These are phyloP conservation scores for Seriola aureovittata DNA, from an alignment of 2,113 vertebrate genomes.

Conservation along the genomic window DNA sequence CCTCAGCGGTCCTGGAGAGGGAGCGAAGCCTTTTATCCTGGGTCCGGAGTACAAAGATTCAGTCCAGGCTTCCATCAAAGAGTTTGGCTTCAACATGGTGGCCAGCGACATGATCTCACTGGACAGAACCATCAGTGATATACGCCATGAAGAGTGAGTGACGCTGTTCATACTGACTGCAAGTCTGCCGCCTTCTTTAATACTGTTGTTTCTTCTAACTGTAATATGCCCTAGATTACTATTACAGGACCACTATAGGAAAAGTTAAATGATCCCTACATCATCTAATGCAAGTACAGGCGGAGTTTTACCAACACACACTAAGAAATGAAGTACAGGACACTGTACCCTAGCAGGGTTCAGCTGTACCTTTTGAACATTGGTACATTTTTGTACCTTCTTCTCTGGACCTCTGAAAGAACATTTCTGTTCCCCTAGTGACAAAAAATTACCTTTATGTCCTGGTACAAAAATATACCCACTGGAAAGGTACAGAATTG, in stretches of 20 bases:
- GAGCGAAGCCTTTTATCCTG: slow-evolving; percentile 91
- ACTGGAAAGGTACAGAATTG: too few species aligned
- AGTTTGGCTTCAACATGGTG: slow-evolving; percentile 99
- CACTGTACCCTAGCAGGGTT: too few species aligned
- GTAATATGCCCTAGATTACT: not conserved
- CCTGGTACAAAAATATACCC: too few species aligned
- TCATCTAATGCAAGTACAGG: too few species aligned
- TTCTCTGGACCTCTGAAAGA: too few species aligned
- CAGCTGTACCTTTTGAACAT: too few species aligned
- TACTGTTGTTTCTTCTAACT: not conserved
- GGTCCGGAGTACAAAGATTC: slow-evolving; percentile 94
- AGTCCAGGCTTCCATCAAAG: slow-evolving; percentile 94
- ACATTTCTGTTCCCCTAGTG: too few species aligned
- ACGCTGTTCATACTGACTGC: not conserved
- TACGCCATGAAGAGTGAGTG: slow-evolving; percentile 98
- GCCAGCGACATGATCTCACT: slow-evolving; percentile 99
- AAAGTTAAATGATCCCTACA: too few species aligned
- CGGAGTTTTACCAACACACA: too few species aligned
- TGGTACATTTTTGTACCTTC: too few species aligned
- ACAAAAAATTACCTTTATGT: too few species aligned
- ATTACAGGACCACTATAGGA: not conserved
- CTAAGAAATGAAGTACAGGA: too few species aligned
- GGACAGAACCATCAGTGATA: slow-evolving; percentile 92
- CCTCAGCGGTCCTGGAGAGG: slow-evolving; percentile 92
- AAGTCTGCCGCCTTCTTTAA: not conserved